Conservation (phyloP, 2,888 invertebrate genomes). For the Coenonympha glycerion region DNA sequence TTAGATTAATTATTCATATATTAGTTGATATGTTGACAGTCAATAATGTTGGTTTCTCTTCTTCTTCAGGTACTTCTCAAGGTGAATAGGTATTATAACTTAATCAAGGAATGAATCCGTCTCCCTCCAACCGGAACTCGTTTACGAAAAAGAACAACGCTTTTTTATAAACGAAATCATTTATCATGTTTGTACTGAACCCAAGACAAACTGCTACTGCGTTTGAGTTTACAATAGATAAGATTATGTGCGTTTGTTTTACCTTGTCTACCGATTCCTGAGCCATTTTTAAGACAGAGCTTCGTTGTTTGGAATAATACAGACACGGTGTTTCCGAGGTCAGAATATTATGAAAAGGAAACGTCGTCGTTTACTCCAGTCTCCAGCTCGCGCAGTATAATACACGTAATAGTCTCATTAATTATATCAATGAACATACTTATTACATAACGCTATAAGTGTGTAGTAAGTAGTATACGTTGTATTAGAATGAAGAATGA, state of each 20-base stretch:
- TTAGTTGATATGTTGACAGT: constrained; percentile 19
- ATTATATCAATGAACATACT: no score
- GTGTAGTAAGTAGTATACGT: no score
- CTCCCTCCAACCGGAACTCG: constrained; percentile 68
- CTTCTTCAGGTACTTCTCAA: constrained; percentile 75
- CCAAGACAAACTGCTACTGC: constrained; percentile 75
- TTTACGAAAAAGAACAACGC: constrained; percentile 67
- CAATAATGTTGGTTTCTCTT: constrained; percentile 65
- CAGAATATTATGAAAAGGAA: constrained; percentile 23
- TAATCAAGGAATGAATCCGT: constrained; percentile 65
- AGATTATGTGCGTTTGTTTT: constrained; percentile 71
- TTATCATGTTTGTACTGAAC: constrained; percentile 73
- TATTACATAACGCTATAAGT: no score
- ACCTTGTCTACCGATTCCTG: constrained; percentile 67
- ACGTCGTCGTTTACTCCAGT: constrained; percentile 10
- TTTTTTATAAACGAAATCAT: constrained; percentile 72
- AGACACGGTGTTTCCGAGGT: constrained; percentile 50
- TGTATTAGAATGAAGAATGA: no score
- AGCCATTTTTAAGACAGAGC: constrained; percentile 66
- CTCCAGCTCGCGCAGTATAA: no score
- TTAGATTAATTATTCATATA: constrained; percentile 21
- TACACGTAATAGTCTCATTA: no score
- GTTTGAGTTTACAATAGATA: constrained; percentile 72
- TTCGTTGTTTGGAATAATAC: constrained; percentile 60
- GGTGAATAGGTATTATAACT: constrained; percentile 74